These are phyloP conservation scores for Balaeniceps rex DNA, from an alignment of 2,113 vertebrate species.

Conservation along the genomic window DNA sequence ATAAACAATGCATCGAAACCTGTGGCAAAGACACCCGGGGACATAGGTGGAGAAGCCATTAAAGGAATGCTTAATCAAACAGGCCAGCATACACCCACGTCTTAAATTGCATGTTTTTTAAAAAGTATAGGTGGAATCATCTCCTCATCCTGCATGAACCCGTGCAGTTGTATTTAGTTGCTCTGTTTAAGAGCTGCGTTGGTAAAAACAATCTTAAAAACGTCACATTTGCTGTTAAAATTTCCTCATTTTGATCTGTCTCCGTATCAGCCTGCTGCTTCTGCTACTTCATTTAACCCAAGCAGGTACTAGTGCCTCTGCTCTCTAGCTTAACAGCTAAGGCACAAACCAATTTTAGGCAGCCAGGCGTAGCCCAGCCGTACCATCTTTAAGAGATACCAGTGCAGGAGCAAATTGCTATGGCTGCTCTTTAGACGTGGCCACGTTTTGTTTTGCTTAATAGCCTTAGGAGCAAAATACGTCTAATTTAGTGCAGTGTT, in stretches of 20 bases:
- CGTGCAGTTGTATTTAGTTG: not conserved
- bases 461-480: not conserved
- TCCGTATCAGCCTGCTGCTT: not conserved
- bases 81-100: rapidly evolving
- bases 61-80: not conserved
- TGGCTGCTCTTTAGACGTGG: not conserved
- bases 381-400: not conserved
- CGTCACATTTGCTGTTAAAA: not conserved
- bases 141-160: not conserved
- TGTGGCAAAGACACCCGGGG: constrained; percentile 15
- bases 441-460: not conserved
- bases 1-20: constrained; percentile 87
- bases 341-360: not conserved
- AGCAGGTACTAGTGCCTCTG: not conserved
- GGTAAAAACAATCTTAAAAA: not conserved
- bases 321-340: not conserved
- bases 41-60: not conserved
- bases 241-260: not conserved
- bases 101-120: not conserved
- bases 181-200: not conserved
- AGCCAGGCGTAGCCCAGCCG: not conserved
- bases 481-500: not conserved
- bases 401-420: not conserved
- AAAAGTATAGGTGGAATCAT: not conserved
- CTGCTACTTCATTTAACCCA: not conserved